phyloP scores from a whole-genome alignment of 1,140 invertebrate genomes.

The Drosophila kanapiae region DNA sequence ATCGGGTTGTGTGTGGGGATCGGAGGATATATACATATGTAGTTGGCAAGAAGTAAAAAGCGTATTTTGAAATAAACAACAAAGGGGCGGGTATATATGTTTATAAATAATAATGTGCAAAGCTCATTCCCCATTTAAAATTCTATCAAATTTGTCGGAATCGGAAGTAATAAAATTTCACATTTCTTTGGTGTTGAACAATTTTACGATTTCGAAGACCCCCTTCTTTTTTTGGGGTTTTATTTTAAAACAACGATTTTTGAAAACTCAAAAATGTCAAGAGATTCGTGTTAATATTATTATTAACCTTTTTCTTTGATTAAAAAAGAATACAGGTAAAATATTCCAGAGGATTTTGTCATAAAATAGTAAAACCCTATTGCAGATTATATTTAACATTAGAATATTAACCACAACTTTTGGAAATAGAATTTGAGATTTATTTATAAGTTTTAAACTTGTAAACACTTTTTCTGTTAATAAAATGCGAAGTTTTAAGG shows the following conservation, averaged over 20 bases:
- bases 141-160: constrained; percentile 29
- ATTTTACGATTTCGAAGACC: constrained; percentile 7
- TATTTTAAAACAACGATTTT: background rate
- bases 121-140: constrained; percentile 20
- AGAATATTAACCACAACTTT: too few relatives aligned
- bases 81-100: constrained; percentile 19
- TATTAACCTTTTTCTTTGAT: too few relatives aligned
- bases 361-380: too few relatives aligned
- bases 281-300: background rate
- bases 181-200: background rate
- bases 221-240: background rate
- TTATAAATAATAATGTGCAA: constrained; percentile 10
- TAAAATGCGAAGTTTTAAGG: too few relatives aligned
- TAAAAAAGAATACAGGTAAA: too few relatives aligned
- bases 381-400: too few relatives aligned
- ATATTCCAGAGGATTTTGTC: too few relatives aligned
- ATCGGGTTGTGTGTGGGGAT: constrained; percentile 2
- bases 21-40: constrained; percentile 8
- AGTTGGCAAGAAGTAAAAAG: constrained; percentile 26
- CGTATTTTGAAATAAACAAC: constrained; percentile 39
- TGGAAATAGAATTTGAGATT: too few relatives aligned
- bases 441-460: too few relatives aligned
- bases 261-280: background rate
- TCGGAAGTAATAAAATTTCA: constrained; percentile 41
- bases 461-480: too few relatives aligned